A percentile compares a stretch with the other conserved stretches of the same genome.
These are phyloP conservation scores for Podabrus alpinus DNA, from an alignment of 2,888 invertebrate genomes.

Conservation along the genomic window DNA sequence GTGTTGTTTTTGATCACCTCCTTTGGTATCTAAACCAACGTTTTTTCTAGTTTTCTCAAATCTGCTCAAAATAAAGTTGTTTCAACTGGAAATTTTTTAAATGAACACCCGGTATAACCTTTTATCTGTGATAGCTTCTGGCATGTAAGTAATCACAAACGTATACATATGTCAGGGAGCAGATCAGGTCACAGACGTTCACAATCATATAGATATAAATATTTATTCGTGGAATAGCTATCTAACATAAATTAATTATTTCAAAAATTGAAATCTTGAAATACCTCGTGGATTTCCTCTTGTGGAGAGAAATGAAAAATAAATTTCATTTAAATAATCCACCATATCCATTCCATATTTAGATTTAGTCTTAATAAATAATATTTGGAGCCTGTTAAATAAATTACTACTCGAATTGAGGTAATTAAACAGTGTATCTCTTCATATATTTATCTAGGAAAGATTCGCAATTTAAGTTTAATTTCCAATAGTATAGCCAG, in stretches of 20 bases:
- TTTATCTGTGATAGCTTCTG: neutral
- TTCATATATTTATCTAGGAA: constrained; percentile 49
- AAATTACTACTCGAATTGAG: constrained; percentile 19
- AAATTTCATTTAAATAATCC: neutral
- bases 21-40: too few relatives aligned
- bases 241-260: too few relatives aligned
- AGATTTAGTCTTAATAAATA: neutral
- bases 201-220: neutral
- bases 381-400: constrained; percentile 14
- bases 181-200: too few relatives aligned
- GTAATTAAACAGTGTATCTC: constrained; percentile 32
- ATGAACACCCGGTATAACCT: too few relatives aligned
- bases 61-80: too few relatives aligned
- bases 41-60: too few relatives aligned
- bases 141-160: too few relatives aligned
- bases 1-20: too few relatives aligned
- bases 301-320: too few relatives aligned
- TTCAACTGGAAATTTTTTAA: too few relatives aligned
- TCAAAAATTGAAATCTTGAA: neutral
- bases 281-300: neutral
- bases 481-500: constrained; percentile 46
- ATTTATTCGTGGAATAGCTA: neutral
- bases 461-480: constrained; percentile 48
- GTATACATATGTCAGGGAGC: neutral
- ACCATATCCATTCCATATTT: neutral